phyloP scores from a whole-genome alignment of 2,888 invertebrate genomes.

The Limnephilus rhombicus region DNA sequence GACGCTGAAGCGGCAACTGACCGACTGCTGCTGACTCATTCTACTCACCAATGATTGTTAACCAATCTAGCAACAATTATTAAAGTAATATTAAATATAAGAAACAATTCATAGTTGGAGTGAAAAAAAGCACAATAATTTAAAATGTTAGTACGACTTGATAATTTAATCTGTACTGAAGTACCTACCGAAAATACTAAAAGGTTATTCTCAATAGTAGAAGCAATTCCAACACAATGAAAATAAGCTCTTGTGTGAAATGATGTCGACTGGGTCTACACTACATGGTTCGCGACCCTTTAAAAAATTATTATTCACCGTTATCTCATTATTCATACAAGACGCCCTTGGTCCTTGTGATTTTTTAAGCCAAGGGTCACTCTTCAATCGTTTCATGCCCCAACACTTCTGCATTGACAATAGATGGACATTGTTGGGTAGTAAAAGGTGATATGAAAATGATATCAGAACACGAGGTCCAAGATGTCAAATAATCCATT shows the following conservation, averaged over 20 bases:
- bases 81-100: too few relatives aligned
- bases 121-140: too few relatives aligned
- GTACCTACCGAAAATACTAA: too few relatives aligned
- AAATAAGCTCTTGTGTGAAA: neutral
- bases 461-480: slow-evolving; percentile 25
- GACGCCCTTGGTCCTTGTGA: slow-evolving; percentile 12
- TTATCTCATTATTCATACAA: neutral
- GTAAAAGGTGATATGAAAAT: slow-evolving; percentile 31
- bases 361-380: slow-evolving; percentile 32
- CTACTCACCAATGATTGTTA: too few relatives aligned
- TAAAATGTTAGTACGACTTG: too few relatives aligned
- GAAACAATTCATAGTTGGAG: too few relatives aligned
- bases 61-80: too few relatives aligned
- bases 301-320: neutral
- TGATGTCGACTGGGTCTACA: neutral
- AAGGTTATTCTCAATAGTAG: too few relatives aligned
- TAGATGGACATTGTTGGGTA: neutral
- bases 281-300: neutral
- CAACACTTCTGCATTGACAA: neutral
- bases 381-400: neutral
- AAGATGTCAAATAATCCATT: slow-evolving; percentile 6
- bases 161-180: too few relatives aligned
- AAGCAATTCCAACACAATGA: neutral
- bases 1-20: too few relatives aligned
- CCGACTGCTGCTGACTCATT: too few relatives aligned